Percentiles rank a stretch among this genome's conserved stretches.
These are phyloP conservation scores for Microctenopoma steveboyesi DNA, from an alignment of 2,797 vertebrate species.

Conservation along the genomic window DNA sequence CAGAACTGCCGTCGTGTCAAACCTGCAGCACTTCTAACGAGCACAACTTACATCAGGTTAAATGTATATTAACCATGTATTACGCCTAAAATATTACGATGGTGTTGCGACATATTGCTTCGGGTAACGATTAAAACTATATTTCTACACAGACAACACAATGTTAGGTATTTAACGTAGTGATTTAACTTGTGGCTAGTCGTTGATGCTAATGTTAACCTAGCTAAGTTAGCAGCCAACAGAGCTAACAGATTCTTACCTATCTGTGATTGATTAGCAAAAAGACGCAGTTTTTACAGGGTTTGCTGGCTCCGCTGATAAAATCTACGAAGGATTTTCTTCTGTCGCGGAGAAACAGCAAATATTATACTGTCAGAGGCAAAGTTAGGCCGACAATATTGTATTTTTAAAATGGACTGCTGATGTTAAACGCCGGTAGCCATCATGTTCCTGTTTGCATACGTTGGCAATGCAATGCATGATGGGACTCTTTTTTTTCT, in stretches of 20 bases:
- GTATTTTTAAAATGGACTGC: slow-evolving; percentile 18
- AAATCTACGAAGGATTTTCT: slow-evolving; percentile 4
- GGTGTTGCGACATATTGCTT: fast-evolving
- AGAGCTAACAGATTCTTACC: slow-evolving; percentile 54
- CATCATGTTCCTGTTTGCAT: slow-evolving; percentile 83
- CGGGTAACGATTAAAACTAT: fast-evolving
- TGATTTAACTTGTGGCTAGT: background rate
- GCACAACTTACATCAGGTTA: background rate
- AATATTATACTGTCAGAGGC: slow-evolving; percentile 20
- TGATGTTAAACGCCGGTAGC: slow-evolving; percentile 71
- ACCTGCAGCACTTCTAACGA: background rate
- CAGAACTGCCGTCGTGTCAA: slow-evolving; percentile 52
- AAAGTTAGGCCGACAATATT: slow-evolving; percentile 9
- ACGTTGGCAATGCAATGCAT: slow-evolving; percentile 83
- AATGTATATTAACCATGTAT: background rate
- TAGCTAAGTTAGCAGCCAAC: slow-evolving; percentile 21
- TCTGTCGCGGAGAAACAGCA: slow-evolving; percentile 14
- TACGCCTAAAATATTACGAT: fast-evolving
- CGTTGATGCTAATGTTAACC: slow-evolving; percentile 39
- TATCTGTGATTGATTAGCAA: slow-evolving; percentile 44
- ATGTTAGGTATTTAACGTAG: too few relatives aligned
- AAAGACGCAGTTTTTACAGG: slow-evolving; percentile 30
- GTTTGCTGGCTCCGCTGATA: slow-evolving; percentile 32
- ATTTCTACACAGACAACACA: fast-evolving
- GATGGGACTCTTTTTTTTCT: slow-evolving; percentile 51